phyloP scores from a whole-genome alignment of 2,797 vertebrate genomes.

The Cacajao melanocephalus region DNA sequence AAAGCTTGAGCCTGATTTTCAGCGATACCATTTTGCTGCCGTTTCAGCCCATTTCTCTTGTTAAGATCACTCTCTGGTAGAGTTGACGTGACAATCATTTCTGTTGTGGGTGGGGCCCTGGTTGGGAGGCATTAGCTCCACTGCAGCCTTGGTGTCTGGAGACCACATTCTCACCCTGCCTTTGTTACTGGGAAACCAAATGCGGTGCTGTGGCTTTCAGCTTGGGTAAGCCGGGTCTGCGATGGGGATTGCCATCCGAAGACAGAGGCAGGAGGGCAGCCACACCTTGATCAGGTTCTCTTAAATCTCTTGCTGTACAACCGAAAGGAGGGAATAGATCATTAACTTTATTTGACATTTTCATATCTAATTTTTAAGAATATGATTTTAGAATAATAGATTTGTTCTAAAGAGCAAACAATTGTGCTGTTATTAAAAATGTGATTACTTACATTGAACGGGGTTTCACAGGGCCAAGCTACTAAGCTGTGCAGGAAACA shows the following conservation, averaged over 20 bases:
- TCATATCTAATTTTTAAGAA: background rate
- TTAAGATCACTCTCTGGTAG: background rate
- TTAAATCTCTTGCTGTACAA: background rate
- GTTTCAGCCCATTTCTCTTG: background rate
- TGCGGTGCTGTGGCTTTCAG: background rate
- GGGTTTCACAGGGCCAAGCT: background rate
- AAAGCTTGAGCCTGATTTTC: background rate
- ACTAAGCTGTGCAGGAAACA: background rate
- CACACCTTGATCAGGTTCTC: background rate
- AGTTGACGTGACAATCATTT: background rate
- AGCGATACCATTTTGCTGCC: background rate
- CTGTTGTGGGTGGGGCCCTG: slow-evolving; percentile 51
- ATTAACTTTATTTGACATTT: background rate
- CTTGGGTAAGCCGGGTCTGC: background rate
- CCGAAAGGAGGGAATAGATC: background rate
- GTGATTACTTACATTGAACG: background rate
- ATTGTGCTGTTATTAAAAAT: background rate
- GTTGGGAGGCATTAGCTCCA: background rate
- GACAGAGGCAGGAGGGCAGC: background rate
- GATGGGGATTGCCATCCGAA: background rate
- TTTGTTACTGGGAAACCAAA: background rate
- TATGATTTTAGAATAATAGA: background rate
- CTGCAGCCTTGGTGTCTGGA: background rate
- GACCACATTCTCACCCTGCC: background rate
- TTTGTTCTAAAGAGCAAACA: background rate